phyloP scores from a whole-genome alignment of 2,888 invertebrate species.

The Sussaba pulchella region DNA sequence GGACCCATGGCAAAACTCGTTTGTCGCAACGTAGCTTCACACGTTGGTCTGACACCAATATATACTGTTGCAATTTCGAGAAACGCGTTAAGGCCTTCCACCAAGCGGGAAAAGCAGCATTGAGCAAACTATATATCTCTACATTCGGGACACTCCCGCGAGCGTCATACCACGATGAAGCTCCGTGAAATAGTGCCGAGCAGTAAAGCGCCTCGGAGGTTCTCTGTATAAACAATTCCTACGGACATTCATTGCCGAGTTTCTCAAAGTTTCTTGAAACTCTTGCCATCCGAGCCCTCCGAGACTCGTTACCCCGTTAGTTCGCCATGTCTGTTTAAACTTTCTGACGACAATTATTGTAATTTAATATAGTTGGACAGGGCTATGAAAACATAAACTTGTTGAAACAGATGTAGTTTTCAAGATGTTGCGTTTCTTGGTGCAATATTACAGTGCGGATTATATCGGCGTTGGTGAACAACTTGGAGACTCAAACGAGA shows the following conservation, averaged over 20 bases:
- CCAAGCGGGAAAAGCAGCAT: background rate
- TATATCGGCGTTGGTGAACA: background rate
- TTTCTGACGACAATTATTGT: conserved; percentile 52
- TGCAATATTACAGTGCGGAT: conserved; percentile 8
- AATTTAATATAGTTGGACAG: conserved; percentile 40
- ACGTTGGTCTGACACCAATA: too few species aligned
- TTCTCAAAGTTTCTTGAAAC: conserved; percentile 33
- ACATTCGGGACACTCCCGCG: conserved; percentile 37
- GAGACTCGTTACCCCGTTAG: conserved; percentile 45
- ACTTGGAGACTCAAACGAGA: background rate
- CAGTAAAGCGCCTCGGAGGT: conserved; percentile 51
- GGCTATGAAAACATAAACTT: conserved; percentile 41
- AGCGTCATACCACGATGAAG: conserved; percentile 18
- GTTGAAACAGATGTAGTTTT: conserved; percentile 38
- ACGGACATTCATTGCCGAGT: conserved; percentile 51
- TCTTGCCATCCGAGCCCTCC: background rate
- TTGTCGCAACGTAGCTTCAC: too few species aligned
- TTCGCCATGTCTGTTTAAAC: conserved; percentile 50
- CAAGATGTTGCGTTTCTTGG: conserved; percentile 45
- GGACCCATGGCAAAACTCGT: too few species aligned
- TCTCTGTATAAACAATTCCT: conserved; percentile 55
- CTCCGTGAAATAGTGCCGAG: conserved; percentile 36
- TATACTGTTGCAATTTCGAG: too few species aligned
- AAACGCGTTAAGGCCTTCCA: too few species aligned
- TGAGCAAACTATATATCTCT: conserved; percentile 11